Evolutionary conservation across 2,113 vertebrate species (phyloP), one percentile per base, ranked within the genome.

Genomic region (Loxodonta africana): DNA sequence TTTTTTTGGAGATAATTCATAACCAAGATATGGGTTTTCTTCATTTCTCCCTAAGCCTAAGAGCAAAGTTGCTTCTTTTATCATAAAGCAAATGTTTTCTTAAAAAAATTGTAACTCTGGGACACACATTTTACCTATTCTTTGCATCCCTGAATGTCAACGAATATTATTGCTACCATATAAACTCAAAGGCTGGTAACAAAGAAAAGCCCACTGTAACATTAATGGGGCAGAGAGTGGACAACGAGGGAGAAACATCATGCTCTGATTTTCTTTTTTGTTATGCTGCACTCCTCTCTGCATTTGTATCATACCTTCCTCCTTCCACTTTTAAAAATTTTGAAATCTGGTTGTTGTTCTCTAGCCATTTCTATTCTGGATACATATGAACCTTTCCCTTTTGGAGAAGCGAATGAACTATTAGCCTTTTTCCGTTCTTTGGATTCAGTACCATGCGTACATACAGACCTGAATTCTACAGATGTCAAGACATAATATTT

Each of bases 31-130:
- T 26, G 14, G 48, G 3, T 48, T 84, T 95, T 20, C 11, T 96
- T 97, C 15, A 12, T 93, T 97, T 94, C 51, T 85, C 6, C 11
- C 28, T 86, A 92, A 97, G 71, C 71, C 51, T 63, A 83, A 76
- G 18, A 91, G 33, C 8, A 51, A 84, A 30, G 5, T 51, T 62
- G 3, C 3, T 48, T 89, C 33, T 96, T 95, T 95, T 46, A 94
- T 60, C 28, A 44, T n/a, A 83, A 96, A 92, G 11, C 60, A 83
- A 87, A 77, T 67, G 65, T 78, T 93, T 94, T 77, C 77, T 74
- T 87, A 60, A 80, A 85, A 90, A 86, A 48, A 78, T 18, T 89
- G 73, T 76, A 97, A 93, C 21, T 73, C 57, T 73, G 46, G 30
- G 44, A 69, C 15, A 60, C 18, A 41, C 9, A 46, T 41, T 82